Evolutionary conservation across 64 coral and sea anemone genomes (phyloP), one percentile per base, ranked within the genome.

Genomic region (Astreopora myriophthalma): DNA sequence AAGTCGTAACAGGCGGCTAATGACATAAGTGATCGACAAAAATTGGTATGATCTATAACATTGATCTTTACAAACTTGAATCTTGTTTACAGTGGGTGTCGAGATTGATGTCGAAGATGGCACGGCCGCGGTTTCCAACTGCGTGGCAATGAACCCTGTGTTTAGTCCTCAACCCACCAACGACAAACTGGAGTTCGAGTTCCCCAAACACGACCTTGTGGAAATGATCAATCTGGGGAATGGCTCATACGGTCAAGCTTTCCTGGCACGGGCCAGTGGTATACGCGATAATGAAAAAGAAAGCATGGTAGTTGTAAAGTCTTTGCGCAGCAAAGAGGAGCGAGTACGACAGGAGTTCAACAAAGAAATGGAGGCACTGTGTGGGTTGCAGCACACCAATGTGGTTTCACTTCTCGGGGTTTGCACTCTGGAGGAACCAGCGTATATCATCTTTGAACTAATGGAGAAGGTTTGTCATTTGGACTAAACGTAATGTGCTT

Each of bases 361-460:
- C 3, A 87, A 90, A 6, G 90, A 95, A 48, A 91, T 99, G 71
- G 87, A 90, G 1, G 73, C 86, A 28, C 60, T 99, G 17, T 84
- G 79, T 7, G 79, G 71, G 8, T 72, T 99, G 81, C 23, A 87
- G 16, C 94, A 96, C 10, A 48, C 70, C n/a, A 90, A 96, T 93
- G 88, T 99, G 29, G 88, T 93, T 3, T 77, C 87, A 24, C 61
- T 96, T 34, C 75, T 99, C 1, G 97, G 97, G n/a, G 91, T 99
- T 2, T 99, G 97, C 58, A 77, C 46, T n/a, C 87, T 94, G 28
- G 93, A 90, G 1, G 94, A 93, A 5, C 97, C 97, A 1, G 60
- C 76, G 24, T 99, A 96, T 31, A 96, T 99, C 94, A 99, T 99
- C 32, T 99, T 93, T 63, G 97, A 99, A 71, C 92, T 85, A 13